Base-by-base conservation (phyloP, 2,888 invertebrate genomes). In the Physocephala rufipes region DNA sequence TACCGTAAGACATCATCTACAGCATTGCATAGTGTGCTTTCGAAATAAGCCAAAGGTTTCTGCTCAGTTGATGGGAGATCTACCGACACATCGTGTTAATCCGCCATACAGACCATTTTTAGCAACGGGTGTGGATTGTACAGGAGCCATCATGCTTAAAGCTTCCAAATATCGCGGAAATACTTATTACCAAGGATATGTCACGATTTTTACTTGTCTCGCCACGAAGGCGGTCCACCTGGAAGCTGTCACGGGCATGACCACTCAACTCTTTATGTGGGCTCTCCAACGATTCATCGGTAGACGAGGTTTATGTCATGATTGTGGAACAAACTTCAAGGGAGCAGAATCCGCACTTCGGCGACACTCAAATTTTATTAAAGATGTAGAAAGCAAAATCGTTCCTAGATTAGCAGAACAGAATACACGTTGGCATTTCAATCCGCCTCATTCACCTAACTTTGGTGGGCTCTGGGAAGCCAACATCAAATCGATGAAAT, bases 1-100 rank as follows among this genome's bases (percentile, higher is more conserved):
- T 19, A 16, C 21, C 1, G 53, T 68, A 24, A 21, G 49, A 12
- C 47, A 28, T 7, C 28, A 28, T 7, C 15, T 72, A n/a, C 49
- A 15, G 16, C 24, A 61, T 28, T 74, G 53, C 45, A 51, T 69
- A 36, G 67, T n/a, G 15, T 75, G 72, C 51, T 74, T 73, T 45
- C 68, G 69, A 2, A 21, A 67, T 47, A 72, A 64, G 7, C 69
- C 71, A 15, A 62, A 71, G 62, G 26, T 49, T 2, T 24, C 30
- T 13, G 63, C 58, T 24, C 75, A 75, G 64, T 30, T 75, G 1
- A 75, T 75, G 72, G 72, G 73, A 12, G 51, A 70, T 49, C 59
- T 74, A 19, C 72, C 71, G 1, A 24, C 24, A 26, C 62, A 67
- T n/a, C 43, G 66, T 0, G 43, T 75, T 2, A 73, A 61, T 61